Conservation (phyloP, 2,888 invertebrate genomes). For the Elmis aenea region DNA sequence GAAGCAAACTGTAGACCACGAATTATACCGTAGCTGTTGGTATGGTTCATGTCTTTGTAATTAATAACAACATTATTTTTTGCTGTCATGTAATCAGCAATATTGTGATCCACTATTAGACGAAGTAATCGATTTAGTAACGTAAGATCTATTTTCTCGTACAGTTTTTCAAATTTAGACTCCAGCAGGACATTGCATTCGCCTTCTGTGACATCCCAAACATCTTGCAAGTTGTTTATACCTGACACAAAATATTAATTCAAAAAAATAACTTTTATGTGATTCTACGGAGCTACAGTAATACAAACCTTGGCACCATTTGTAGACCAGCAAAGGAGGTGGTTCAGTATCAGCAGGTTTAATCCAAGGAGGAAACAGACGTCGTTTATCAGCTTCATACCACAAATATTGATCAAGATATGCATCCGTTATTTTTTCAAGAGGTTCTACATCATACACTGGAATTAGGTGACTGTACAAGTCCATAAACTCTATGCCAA, state of each 20-base stretch:
- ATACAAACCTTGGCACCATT: conserved; percentile 96
- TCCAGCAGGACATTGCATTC: conserved; percentile 98
- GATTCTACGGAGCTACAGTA: background rate
- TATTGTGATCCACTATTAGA: conserved; percentile 98
- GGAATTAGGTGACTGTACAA: conserved; percentile 98
- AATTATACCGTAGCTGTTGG: conserved; percentile 89
- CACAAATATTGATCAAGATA: conserved; percentile 99
- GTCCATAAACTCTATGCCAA: conserved; percentile 99
- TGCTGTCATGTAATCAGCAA: conserved; percentile 99
- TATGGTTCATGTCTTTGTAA: conserved; percentile 99
- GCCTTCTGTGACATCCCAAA: conserved; percentile 98
- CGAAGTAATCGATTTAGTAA: conserved; percentile 91
- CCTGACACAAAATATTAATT: conserved; percentile 48
- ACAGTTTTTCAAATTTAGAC: conserved; percentile 96
- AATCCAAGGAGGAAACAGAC: conserved; percentile 97
- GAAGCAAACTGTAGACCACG: conserved; percentile 98
- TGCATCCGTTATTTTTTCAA: conserved; percentile 99
- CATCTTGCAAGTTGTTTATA: conserved; percentile 95
- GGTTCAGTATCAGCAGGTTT: conserved; percentile 99
- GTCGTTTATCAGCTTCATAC: conserved; percentile 98
- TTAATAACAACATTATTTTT: conserved; percentile 99
- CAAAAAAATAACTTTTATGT: conserved; percentile 7
- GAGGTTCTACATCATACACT: conserved; percentile 97
- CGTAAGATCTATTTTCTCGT: conserved; percentile 99
- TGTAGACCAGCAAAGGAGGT: conserved; percentile 86